Evolutionary conservation across 1,140 invertebrate species (phyloP), one percentile per base, ranked within the genome.

Genomic region (Gyrodactylus bullatarudis): DNA sequence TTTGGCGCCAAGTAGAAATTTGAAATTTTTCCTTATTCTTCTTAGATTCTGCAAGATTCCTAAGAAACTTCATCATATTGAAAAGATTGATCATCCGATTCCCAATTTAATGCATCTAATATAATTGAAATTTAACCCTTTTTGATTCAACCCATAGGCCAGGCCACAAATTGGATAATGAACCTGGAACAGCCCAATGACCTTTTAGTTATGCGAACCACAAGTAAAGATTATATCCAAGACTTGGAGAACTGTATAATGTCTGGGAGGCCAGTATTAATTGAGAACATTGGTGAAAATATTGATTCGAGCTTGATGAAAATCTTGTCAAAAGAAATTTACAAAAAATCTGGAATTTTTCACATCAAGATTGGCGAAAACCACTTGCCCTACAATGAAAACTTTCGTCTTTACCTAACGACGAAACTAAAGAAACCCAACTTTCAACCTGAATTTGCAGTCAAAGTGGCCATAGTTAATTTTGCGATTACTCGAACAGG

Each of bases 131-230:
- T n/a, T n/a, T n/a, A n/a, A n/a, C n/a, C n/a, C n/a, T n/a, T n/a
- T n/a, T n/a, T n/a, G n/a, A n/a, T n/a, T n/a, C n/a, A n/a, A n/a
- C n/a, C n/a, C n/a, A n/a, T 78, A 81, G 79, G 80, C 74, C 81
- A 82, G 75, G 81, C 81, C 20, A 82, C 79, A 75, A 88, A 87
- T 79, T 94, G 90, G 90, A 84, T 95, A 2, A 91, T 91, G 79
- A 91, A 89, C 78, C 87, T 92, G 85, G 90, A 82, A 75, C 78
- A 78, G 68, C 76, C 77, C n/a, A 80, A 80, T 75, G 79, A 80
- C 73, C 75, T 82, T 26, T 75, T 74, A 26, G 77, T 80, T 1
- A 78, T 81, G 27, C 81, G 81, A 75, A 75, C 80, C 23, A 79
- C 79, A 16, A 80, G 81, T 76, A 72, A 78, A 2, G 81, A 78